Conservation (phyloP, 2,797 vertebrate species). For the Sylvia borin region DNA sequence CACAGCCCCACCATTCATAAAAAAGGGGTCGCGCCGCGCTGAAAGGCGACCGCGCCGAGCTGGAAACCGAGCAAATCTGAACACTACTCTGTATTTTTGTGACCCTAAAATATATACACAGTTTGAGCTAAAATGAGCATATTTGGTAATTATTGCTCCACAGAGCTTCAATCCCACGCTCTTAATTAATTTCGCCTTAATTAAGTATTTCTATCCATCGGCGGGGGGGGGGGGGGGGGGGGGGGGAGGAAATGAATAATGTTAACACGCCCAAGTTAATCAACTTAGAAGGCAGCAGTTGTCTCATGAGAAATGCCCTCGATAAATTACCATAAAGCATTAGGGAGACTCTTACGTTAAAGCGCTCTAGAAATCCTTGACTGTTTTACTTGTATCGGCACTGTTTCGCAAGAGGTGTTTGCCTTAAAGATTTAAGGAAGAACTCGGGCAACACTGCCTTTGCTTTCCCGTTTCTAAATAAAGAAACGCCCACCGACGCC, state of each 20-base stretch:
- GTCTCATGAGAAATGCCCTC: constrained; percentile 1
- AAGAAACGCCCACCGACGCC: not conserved
- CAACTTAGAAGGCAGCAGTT: not conserved
- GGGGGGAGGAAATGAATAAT: not conserved
- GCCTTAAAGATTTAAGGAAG: not conserved
- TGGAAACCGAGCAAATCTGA: not conserved
- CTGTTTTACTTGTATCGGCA: not conserved
- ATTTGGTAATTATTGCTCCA: not conserved
- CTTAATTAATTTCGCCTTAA: constrained; percentile 29
- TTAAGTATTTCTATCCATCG: not conserved
- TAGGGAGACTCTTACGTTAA: not conserved
- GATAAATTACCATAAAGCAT: not conserved
- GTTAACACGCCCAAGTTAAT: not conserved
- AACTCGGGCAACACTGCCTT: not conserved
- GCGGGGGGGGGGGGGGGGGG: too few relatives aligned
- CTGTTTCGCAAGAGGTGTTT: not conserved
- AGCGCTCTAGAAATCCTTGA: not conserved
- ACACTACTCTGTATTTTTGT: not conserved
- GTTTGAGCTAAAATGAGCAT: not conserved
- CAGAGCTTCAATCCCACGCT: not conserved
- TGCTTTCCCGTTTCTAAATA: not conserved
- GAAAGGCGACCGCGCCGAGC: not conserved
- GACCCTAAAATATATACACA: not conserved
- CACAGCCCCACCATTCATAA: constrained; percentile 49
- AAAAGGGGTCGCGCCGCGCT: not conserved